Conservation (phyloP, 2,797 vertebrate genomes). For the Diglossa cyanea region DNA sequence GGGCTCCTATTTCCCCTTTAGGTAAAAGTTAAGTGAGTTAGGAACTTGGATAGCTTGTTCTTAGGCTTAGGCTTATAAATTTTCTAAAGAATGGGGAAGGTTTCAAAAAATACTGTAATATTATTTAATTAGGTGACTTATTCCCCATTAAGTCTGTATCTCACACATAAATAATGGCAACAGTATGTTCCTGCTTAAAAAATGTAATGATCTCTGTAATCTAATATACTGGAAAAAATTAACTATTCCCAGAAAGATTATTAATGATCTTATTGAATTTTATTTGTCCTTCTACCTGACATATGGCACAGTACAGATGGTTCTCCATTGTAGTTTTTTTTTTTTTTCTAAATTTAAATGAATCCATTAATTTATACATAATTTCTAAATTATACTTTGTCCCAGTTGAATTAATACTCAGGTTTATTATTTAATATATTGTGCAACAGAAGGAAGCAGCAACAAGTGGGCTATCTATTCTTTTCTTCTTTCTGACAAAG, state of each 20-base stretch:
- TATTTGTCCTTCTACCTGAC: slow-evolving; percentile 42
- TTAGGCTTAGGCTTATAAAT: background rate
- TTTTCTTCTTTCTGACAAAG: background rate
- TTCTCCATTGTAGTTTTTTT: background rate
- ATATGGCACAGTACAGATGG: slow-evolving; percentile 48
- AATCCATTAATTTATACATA: slow-evolving; percentile 13
- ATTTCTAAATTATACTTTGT: background rate
- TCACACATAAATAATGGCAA: slow-evolving; percentile 47
- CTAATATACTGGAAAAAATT: slow-evolving; percentile 16
- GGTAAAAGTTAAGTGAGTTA: background rate
- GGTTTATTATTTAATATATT: background rate
- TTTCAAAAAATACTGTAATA: background rate
- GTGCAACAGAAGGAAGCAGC: background rate
- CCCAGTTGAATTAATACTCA: background rate
- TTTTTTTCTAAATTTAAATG: background rate
- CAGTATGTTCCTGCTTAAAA: slow-evolving; percentile 47
- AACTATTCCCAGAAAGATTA: slow-evolving; percentile 55
- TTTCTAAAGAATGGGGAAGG: background rate
- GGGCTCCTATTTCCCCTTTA: background rate
- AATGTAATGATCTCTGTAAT: slow-evolving; percentile 22
- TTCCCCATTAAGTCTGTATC: background rate
- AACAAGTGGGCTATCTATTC: background rate
- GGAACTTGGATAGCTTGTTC: background rate
- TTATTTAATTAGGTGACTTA: slow-evolving; percentile 36
- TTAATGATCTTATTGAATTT: slow-evolving; percentile 35